Evolutionary conservation across 1,140 invertebrate genomes (phyloP), one percentile per base, ranked within the genome.

Genomic region (Cotesia vestalis): DNA sequence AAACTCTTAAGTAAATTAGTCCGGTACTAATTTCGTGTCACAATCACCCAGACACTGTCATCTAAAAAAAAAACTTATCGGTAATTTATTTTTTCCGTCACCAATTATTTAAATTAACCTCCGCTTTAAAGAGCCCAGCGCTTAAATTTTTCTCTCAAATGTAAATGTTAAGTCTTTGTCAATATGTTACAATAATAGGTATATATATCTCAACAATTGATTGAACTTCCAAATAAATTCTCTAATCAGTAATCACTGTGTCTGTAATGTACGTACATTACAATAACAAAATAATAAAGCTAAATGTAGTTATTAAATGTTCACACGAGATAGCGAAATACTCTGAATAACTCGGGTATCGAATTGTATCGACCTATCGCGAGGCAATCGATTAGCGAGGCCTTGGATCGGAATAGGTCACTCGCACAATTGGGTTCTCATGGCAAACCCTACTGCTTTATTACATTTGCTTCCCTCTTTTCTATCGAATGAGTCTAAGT

Each of bases 381-480:
- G 66, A 68, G 66, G 61, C 27, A 60, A 53, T 38, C 67, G 75
- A 77, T 79, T 73, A 75, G 55, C 9, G 53, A 12, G 69, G 64
- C 73, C 69, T 67, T 73, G 76, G 74, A 74, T 71, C 68, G 17
- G 53, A 79, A 73, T 73, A 73, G 73, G 62, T 71, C 67, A 77
- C 66, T 38, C 27, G 52, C 60, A 68, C 71, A 60, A 72, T 72
- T 60, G 63, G 72, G 59, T 73, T 73, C 66, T 63, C 59, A 61
- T 52, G 53, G 66, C 17, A 64, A n/a, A 64, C 40, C 40, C 20
- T 46, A 1, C 2, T 9, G 14, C 3, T 46, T 17, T 9, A 20
- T 38, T 17, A 8, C 4, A 9, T 9, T 59, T 5, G 20, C 3
- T 17, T 27, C 4, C 20, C 17, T 59, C 9, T 17, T 59, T 20